phyloP scores from a whole-genome alignment of 1,140 invertebrate species.

The Teleopsis dalmanni region DNA sequence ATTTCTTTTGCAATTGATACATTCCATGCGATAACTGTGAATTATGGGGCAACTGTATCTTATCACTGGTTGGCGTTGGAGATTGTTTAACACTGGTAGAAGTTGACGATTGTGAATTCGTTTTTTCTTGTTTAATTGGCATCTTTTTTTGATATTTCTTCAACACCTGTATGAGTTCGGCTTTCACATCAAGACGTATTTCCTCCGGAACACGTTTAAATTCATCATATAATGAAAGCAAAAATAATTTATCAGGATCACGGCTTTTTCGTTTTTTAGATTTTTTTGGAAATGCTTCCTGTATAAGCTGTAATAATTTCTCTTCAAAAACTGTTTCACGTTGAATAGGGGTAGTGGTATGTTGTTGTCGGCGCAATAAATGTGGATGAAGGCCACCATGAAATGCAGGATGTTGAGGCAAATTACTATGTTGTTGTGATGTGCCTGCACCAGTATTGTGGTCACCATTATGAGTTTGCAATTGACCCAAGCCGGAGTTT shows the following conservation, averaged over 20 bases:
- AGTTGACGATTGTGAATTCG: constrained; percentile 14
- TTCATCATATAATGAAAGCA: constrained; percentile 36
- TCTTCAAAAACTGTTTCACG: constrained; percentile 36
- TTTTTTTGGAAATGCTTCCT: constrained; percentile 41
- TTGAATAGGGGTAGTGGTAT: constrained; percentile 14
- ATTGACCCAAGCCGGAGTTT: constrained; percentile 24
- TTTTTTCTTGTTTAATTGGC: constrained; percentile 33
- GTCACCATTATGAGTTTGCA: constrained; percentile 29
- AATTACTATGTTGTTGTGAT: constrained; percentile 25
- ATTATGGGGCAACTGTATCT: constrained; percentile 13
- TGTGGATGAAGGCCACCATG: constrained; percentile 36
- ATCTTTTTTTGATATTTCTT: constrained; percentile 41
- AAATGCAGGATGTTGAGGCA: constrained; percentile 35
- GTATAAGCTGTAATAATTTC: constrained; percentile 39
- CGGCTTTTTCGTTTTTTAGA: constrained; percentile 39
- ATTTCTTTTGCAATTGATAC: constrained; percentile 40
- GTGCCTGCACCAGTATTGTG: constrained; percentile 20
- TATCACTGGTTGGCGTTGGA: constrained; percentile 17
- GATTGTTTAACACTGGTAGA: constrained; percentile 15
- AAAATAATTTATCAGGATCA: constrained; percentile 36
- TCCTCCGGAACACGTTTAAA: constrained; percentile 39
- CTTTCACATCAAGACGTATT: constrained; percentile 36
- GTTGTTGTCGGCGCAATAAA: constrained; percentile 29
- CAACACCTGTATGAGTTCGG: constrained; percentile 39
- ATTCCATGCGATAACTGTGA: constrained; percentile 31